These are phyloP conservation scores for Eupithecia pulchellata DNA, from an alignment of 2,888 invertebrate genomes.

Conservation along the genomic window DNA sequence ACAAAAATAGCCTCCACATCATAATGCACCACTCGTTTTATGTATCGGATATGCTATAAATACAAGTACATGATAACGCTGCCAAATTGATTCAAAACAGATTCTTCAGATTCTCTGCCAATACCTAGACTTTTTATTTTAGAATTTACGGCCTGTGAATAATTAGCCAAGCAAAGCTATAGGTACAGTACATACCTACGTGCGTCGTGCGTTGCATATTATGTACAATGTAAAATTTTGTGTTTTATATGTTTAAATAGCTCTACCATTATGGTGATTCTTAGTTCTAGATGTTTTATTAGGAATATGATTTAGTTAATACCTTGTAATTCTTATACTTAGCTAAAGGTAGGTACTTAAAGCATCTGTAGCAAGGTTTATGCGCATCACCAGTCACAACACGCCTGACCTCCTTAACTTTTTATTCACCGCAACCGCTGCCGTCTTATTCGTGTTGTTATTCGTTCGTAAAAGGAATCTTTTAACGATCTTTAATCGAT, in stretches of 20 bases:
- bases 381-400: conserved; percentile 51
- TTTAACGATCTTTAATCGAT: conserved; percentile 47
- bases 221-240: too few species aligned
- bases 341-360: neutral
- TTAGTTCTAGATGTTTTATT: neutral
- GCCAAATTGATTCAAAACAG: conserved; percentile 42
- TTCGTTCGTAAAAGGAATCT: conserved; percentile 49
- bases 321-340: neutral
- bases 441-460: conserved; percentile 49
- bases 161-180: neutral
- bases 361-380: conserved; percentile 25
- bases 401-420: conserved; percentile 60
- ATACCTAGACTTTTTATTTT: conserved; percentile 11
- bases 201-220: neutral
- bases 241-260: too few species aligned
- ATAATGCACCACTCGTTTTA: conserved; percentile 37
- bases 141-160: conserved; percentile 5
- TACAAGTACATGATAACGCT: conserved; percentile 32
- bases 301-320: neutral
- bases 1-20: conserved; percentile 41
- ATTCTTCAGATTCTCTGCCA: conserved; percentile 31
- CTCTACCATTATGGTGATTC: neutral
- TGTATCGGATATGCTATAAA: conserved; percentile 38
- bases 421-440: conserved; percentile 56
- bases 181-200: too few species aligned